Evolutionary conservation across 2,113 vertebrate genomes (phyloP).

Genomic region (Neofelis nebulosa): DNA sequence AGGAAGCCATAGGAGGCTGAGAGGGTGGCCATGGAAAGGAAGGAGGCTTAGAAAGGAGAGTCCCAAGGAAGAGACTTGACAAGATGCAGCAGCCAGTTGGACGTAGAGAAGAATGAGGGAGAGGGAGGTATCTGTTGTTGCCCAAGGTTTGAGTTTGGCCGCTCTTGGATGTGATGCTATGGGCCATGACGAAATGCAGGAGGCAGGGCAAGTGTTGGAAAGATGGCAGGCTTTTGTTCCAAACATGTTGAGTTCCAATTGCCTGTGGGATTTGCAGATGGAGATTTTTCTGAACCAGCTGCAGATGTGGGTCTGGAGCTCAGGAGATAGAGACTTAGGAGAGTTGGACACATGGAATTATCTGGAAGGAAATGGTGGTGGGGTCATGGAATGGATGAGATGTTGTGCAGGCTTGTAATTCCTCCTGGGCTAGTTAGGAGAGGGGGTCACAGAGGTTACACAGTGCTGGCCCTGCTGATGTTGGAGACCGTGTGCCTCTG

Average conservation of each 20-base stretch:
- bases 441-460: neutral
- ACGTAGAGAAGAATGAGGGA: neutral
- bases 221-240: neutral
- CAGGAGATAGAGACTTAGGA: neutral
- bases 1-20: neutral
- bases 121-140: neutral
- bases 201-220: neutral
- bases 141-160: neutral
- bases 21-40: neutral
- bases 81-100: neutral
- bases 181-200: accelerated
- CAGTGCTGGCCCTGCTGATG: neutral
- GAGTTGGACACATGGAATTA: neutral
- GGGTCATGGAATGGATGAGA: neutral
- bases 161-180: neutral
- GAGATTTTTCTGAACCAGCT: neutral
- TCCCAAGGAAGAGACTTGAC: neutral
- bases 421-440: neutral
- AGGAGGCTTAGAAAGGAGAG: neutral
- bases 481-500: neutral
- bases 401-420: no score
- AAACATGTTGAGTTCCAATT: neutral
- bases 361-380: neutral
- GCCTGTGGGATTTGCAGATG: neutral
- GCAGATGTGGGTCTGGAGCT: neutral